phyloP scores from a whole-genome alignment of 2,888 invertebrate species.

The Caenorhabditis zanzibari region DNA sequence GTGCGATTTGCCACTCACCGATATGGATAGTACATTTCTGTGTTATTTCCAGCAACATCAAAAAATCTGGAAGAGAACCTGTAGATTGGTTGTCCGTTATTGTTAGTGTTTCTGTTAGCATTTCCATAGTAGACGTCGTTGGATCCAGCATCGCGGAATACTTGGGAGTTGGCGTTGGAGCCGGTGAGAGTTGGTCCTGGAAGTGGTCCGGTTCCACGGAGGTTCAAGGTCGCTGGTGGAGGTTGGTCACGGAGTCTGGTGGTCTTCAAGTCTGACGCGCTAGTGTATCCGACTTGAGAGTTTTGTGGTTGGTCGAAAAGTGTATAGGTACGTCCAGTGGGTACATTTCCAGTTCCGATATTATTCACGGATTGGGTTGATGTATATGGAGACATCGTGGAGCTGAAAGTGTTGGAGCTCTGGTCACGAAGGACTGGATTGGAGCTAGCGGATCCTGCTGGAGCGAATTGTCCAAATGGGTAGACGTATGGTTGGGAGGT shows the following conservation, averaged over 20 bases:
- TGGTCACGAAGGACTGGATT: slow-evolving; percentile 59
- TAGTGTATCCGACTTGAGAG: slow-evolving; percentile 56
- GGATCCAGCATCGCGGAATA: slow-evolving; percentile 53
- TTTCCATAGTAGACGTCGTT: slow-evolving; percentile 57
- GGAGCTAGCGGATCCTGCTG: slow-evolving; percentile 42
- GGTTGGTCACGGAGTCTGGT: slow-evolving; percentile 67
- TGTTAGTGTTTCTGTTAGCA: slow-evolving; percentile 30
- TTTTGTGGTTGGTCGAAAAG: slow-evolving; percentile 59
- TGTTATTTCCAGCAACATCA: slow-evolving; percentile 66
- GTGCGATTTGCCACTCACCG: slow-evolving; percentile 64
- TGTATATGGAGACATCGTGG: slow-evolving; percentile 15
- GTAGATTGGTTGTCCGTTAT: slow-evolving; percentile 43
- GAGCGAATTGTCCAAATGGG: slow-evolving; percentile 64
- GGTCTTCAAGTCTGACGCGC: slow-evolving; percentile 68
- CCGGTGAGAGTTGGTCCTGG: slow-evolving; percentile 60
- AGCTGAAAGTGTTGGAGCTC: slow-evolving; percentile 33
- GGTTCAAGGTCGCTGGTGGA: slow-evolving; percentile 37
- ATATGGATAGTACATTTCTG: slow-evolving; percentile 72
- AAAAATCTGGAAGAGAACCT: slow-evolving; percentile 64
- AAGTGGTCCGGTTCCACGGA: slow-evolving; percentile 65
- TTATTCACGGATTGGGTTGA: slow-evolving; percentile 24
- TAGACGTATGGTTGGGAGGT: slow-evolving; percentile 61
- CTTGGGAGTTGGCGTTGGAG: slow-evolving; percentile 35
- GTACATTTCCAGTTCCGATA: slow-evolving; percentile 21
- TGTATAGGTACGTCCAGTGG: slow-evolving; percentile 46